Percentiles rank a stretch among this genome's conserved stretches.
phyloP scores from a whole-genome alignment of 2,113 vertebrate species.

The Pomatostomus ruficeps region DNA sequence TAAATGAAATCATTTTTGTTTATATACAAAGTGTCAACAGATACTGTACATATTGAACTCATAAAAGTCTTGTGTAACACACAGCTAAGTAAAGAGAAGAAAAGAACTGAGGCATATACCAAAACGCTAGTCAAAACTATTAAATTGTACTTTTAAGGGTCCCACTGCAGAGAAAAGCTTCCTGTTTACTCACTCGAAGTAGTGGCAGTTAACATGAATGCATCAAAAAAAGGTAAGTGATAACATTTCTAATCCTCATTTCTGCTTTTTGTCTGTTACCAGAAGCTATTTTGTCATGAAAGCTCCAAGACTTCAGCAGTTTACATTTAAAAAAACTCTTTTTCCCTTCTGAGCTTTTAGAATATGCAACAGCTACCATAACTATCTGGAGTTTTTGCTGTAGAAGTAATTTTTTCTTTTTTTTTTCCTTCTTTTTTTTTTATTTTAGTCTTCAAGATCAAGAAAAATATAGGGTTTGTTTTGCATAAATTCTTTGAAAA shows the following conservation, averaged over 20 bases:
- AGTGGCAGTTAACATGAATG: neutral
- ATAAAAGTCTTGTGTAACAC: slow-evolving; percentile 36
- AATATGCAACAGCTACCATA: slow-evolving; percentile 4
- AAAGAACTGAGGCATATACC: neutral
- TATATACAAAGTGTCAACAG: slow-evolving; percentile 53
- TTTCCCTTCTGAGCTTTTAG: neutral
- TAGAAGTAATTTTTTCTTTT: neutral
- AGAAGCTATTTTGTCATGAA: slow-evolving; percentile 16
- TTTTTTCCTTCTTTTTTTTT: neutral
- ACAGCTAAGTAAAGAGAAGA: slow-evolving; percentile 7
- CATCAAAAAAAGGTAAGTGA: neutral
- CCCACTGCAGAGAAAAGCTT: neutral
- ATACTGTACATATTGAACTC: slow-evolving; percentile 56
- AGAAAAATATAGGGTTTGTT: slow-evolving; percentile 34
- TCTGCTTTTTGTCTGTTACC: slow-evolving; percentile 26
- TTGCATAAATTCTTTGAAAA: slow-evolving; percentile 49
- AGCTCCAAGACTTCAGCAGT: neutral
- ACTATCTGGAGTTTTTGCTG: neutral
- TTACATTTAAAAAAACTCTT: neutral
- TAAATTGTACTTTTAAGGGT: neutral
- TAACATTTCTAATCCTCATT: neutral
- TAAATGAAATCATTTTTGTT: slow-evolving; percentile 55
- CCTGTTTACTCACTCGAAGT: neutral
- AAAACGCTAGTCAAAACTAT: slow-evolving; percentile 18
- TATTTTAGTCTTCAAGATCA: neutral